Evolutionary conservation across 2,797 vertebrate species (phyloP), one percentile per base, ranked within the genome.

Genomic region (Synaphobranchus kaupii): DNA sequence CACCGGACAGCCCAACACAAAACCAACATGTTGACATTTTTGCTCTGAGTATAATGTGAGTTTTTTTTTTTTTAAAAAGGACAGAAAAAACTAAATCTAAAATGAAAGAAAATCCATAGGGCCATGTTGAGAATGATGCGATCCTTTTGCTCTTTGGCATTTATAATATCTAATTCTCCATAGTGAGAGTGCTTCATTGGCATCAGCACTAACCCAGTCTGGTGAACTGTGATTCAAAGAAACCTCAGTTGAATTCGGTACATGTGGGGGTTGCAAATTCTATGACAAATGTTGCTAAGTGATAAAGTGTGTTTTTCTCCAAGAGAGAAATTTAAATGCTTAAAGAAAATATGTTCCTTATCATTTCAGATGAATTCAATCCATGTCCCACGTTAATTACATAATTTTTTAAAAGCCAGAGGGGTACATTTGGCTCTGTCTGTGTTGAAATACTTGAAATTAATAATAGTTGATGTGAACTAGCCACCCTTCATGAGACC

Each of bases 251-350:
- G 56, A 85, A 68, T 66, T 66, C 58, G n/a, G 56, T 68, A 17
- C 84, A 34, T 58, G 50, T 31, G 52, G 52, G 82, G 52, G 50
- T 34, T 83, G 82, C 82, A 85, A 48, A 66, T 63, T 84, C 44
- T 85, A 5, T 81, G 54, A 84, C n/a, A 60, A 84, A 84, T 39
- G 83, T 84, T 84, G 56, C 83, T 60, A 60, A 84, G 83, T 58
- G 52, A 58, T 60, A 60, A 84, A 60, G 54, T 13, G 34, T 60
- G 83, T 44, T 84, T 84, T 60, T 28, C 52, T 20, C 56, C 34
- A 85, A 31, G n/a, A 85, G 34, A 85, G 84, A 85, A 85, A 85
- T 85, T 66, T 47, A 34, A 66, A 39, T 58, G 83, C 60, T 68
- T 66, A 60, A 85, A 85, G 60, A 22, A 81, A 85, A 66, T 60